phyloP scores from a whole-genome alignment of 2,113 vertebrate species.

The Odobenus rosmarus region DNA sequence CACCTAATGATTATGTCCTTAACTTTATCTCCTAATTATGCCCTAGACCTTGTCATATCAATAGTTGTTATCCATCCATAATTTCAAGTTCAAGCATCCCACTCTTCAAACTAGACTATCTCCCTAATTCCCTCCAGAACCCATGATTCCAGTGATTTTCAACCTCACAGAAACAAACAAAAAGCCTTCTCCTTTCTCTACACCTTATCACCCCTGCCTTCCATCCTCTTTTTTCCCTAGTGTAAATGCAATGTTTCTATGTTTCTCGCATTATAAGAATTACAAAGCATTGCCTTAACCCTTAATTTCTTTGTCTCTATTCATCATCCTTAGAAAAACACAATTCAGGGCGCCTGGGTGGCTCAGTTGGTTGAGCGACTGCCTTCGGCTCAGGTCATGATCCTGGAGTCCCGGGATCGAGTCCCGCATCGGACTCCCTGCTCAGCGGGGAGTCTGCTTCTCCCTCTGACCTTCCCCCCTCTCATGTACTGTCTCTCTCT shows the following conservation, averaged over 20 bases:
- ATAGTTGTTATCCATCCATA: no score
- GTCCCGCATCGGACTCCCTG: no score
- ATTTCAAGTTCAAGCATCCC: not conserved
- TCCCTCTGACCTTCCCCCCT: no score
- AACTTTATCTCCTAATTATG: not conserved
- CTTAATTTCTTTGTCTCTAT: not conserved
- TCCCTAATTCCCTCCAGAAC: not conserved
- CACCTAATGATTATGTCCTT: not conserved
- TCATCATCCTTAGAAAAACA: not conserved
- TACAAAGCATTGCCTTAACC: not conserved
- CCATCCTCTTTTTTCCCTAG: not conserved
- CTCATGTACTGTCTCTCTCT: no score
- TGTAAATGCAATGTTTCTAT: not conserved
- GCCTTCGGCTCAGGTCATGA: no score
- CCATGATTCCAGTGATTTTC: not conserved
- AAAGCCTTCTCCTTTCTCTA: not conserved
- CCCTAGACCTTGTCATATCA: not conserved
- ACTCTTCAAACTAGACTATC: not conserved
- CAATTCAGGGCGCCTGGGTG: no score
- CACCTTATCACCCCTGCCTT: no score
- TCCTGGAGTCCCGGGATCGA: no score
- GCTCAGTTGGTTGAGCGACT: no score
- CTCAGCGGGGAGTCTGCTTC: no score
- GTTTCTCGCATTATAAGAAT: not conserved
- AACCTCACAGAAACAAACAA: not conserved